A percentile compares a stretch with the other conserved stretches of the same genome.
phyloP scores from a whole-genome alignment of 2,888 invertebrate genomes.

The Rosalia funebris region DNA sequence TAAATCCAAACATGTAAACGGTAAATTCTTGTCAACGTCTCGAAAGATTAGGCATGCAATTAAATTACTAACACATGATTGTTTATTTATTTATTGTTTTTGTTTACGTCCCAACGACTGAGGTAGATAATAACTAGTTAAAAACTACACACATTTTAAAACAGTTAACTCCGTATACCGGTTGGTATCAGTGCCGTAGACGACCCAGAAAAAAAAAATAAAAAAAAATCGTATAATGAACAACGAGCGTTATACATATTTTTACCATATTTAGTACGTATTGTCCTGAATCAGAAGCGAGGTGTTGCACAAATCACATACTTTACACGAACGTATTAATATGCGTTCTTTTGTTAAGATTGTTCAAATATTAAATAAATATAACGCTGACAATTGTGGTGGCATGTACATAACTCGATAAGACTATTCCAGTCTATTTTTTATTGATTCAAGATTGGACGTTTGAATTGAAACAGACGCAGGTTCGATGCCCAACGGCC shows the following conservation, averaged over 20 bases:
- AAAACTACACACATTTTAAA: slow-evolving; percentile 9
- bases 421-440: too few species aligned
- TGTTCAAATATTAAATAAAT: too few species aligned
- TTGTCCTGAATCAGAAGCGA: too few species aligned
- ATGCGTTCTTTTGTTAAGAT: too few species aligned
- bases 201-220: slow-evolving; percentile 1
- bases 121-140: slow-evolving; percentile 17
- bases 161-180: slow-evolving; percentile 8
- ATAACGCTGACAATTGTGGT: too few species aligned
- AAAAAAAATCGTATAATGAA: background rate
- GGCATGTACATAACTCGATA: too few species aligned
- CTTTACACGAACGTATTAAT: too few species aligned
- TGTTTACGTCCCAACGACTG: slow-evolving; percentile 1
- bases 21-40: background rate
- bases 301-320: too few species aligned
- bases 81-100: background rate
- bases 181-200: background rate
- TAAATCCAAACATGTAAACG: background rate
- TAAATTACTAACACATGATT: background rate
- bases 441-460: too few species aligned
- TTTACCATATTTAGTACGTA: too few species aligned
- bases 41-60: background rate
- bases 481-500: background rate
- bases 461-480: too few species aligned
- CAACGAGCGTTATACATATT: too few species aligned